phyloP scores from a whole-genome alignment of 2,888 invertebrate genomes.

The Coenonympha arcania region DNA sequence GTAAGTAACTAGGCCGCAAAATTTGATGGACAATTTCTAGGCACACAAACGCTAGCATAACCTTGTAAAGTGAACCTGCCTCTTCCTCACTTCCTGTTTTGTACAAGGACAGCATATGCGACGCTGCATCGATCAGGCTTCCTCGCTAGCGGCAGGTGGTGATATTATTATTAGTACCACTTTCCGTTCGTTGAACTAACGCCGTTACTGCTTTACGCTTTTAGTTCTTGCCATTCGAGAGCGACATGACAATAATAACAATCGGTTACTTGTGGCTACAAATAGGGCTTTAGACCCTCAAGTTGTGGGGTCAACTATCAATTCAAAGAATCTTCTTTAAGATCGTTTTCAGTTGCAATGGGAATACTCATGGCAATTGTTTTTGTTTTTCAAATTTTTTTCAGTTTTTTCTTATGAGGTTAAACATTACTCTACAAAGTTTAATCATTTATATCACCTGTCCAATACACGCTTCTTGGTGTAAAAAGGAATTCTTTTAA shows the following conservation, averaged over 20 bases:
- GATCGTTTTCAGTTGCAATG: no score
- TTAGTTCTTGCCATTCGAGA: conserved; percentile 55
- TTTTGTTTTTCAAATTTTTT: no score
- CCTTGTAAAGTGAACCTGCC: conserved; percentile 14
- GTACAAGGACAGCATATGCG: conserved; percentile 43
- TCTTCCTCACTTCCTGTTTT: conserved; percentile 32
- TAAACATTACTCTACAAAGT: neutral
- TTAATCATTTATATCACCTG: neutral
- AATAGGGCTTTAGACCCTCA: conserved; percentile 36
- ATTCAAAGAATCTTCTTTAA: neutral
- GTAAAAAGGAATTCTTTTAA: no score
- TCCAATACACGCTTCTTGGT: neutral
- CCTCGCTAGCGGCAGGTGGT: conserved; percentile 58
- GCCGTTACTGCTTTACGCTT: conserved; percentile 69
- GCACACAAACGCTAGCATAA: neutral
- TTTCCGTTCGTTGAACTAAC: conserved; percentile 68
- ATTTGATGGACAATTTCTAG: neutral
- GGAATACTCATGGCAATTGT: no score
- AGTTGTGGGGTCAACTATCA: conserved; percentile 2
- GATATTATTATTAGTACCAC: conserved; percentile 65
- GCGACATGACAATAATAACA: conserved; percentile 69
- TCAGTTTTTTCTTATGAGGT: neutral
- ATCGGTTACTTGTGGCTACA: conserved; percentile 41
- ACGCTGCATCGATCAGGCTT: conserved; percentile 40
- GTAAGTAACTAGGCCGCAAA: neutral